These are phyloP conservation scores for Vanessa atalanta DNA, from an alignment of 1,140 invertebrate genomes.

Conservation along the genomic window DNA sequence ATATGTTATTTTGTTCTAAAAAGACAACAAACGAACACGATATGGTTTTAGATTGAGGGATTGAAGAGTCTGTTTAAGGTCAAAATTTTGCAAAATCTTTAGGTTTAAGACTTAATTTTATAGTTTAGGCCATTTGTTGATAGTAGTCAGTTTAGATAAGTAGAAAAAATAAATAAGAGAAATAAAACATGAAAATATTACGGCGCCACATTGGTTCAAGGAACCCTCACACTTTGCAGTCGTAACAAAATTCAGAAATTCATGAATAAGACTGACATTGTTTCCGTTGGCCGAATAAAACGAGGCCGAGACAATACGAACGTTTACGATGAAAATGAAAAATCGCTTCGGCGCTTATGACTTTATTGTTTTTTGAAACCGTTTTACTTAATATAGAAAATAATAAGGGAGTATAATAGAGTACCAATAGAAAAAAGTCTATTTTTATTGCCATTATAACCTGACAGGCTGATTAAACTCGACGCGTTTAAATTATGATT, in stretches of 20 bases:
- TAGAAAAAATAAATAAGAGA: background rate
- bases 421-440: conserved; percentile 60
- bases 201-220: background rate
- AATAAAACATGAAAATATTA: conserved; percentile 1
- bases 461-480: conserved; percentile 70
- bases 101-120: too few species aligned
- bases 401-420: conserved; percentile 50
- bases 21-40: too few species aligned
- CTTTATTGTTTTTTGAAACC: conserved; percentile 65
- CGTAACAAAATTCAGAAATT: conserved; percentile 32
- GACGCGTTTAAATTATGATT: conserved; percentile 76
- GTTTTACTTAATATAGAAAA: conserved; percentile 56
- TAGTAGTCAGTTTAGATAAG: too few species aligned
- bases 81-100: too few species aligned
- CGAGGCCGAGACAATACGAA: conserved; percentile 50
- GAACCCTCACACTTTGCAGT: background rate
- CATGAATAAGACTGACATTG: conserved; percentile 50
- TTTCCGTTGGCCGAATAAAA: conserved; percentile 55
- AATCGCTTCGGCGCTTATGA: conserved; percentile 72
- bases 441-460: conserved; percentile 74
- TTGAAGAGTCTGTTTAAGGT: too few species aligned
- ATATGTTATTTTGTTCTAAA: too few species aligned
- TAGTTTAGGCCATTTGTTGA: too few species aligned
- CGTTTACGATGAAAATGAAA: conserved; percentile 68
- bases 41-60: too few species aligned